phyloP scores from a whole-genome alignment of 2,888 invertebrate species.

The Eueremaeus valkanovi region DNA sequence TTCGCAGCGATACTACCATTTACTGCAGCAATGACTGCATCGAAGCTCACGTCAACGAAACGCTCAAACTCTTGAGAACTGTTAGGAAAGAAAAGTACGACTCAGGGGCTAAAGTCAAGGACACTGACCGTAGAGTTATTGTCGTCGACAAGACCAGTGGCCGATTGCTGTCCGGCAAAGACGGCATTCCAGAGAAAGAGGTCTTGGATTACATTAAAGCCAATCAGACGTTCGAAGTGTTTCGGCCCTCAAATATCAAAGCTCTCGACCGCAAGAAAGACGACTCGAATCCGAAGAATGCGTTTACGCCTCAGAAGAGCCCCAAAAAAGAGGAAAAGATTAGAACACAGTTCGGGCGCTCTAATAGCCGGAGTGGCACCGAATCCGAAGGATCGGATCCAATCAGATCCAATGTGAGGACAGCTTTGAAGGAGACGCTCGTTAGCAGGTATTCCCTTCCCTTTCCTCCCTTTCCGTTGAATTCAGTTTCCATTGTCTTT shows the following conservation, averaged over 20 bases:
- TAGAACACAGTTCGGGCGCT: not conserved
- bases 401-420: constrained; percentile 74
- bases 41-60: constrained; percentile 72
- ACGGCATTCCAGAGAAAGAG: constrained; percentile 73
- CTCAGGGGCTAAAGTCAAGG: not conserved
- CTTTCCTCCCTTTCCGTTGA: not conserved
- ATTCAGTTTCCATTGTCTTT: too few species aligned
- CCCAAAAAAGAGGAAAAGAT: constrained; percentile 16
- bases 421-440: constrained; percentile 59
- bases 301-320: not conserved
- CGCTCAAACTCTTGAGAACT: constrained; percentile 49
- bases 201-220: constrained; percentile 59
- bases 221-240: constrained; percentile 81
- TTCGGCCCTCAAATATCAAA: constrained; percentile 52
- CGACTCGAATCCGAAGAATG: not conserved
- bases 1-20: constrained; percentile 53
- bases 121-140: constrained; percentile 56
- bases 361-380: constrained; percentile 18
- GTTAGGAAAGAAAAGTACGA: constrained; percentile 31
- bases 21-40: constrained; percentile 87
- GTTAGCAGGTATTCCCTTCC: constrained; percentile 6
- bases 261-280: not conserved
- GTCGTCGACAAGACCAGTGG: constrained; percentile 80
- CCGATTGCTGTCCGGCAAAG: constrained; percentile 51
- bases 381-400: constrained; percentile 59